Percentiles rank a stretch among this genome's conserved stretches.
Conservation (phyloP, 2,888 invertebrate species). For the Lacanobia wlatinum region DNA sequence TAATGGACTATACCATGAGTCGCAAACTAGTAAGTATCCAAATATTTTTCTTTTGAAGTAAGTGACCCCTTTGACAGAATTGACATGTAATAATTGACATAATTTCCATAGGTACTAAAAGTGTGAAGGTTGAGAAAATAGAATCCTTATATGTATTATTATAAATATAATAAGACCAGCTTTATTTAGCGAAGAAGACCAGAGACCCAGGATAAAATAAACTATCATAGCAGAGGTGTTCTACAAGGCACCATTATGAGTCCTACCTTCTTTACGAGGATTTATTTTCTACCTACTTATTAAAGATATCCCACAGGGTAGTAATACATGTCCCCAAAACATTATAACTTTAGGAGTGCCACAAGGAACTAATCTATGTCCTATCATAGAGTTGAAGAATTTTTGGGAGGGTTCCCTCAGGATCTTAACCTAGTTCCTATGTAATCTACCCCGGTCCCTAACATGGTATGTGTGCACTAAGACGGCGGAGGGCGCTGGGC, state of each 20-base stretch:
- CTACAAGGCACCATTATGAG: slow-evolving; percentile 53
- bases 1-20: slow-evolving; percentile 93
- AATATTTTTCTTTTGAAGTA: neutral
- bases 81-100: no score
- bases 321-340: neutral
- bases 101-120: slow-evolving; percentile 21
- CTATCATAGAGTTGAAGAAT: neutral
- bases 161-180: neutral
- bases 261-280: neutral
- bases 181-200: neutral
- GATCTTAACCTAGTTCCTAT: neutral
- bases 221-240: slow-evolving; percentile 1
- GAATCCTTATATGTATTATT: neutral
- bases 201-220: neutral
- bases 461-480: slow-evolving; percentile 63
- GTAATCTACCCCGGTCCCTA: neutral
- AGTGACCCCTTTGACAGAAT: slow-evolving; percentile 28
- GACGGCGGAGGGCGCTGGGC: slow-evolving; percentile 86
- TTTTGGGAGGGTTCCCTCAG: slow-evolving; percentile 7
- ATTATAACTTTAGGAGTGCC: neutral
- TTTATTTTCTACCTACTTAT: neutral
- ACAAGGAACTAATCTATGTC: neutral
- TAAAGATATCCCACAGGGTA: neutral
- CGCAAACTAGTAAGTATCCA: slow-evolving; percentile 90
- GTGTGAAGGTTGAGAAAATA: neutral